A percentile compares a stretch with the other conserved stretches of the same genome.
Evolutionary conservation across 2,888 invertebrate species (phyloP).

Genomic region (Drosophila flavopinicola): DNA sequence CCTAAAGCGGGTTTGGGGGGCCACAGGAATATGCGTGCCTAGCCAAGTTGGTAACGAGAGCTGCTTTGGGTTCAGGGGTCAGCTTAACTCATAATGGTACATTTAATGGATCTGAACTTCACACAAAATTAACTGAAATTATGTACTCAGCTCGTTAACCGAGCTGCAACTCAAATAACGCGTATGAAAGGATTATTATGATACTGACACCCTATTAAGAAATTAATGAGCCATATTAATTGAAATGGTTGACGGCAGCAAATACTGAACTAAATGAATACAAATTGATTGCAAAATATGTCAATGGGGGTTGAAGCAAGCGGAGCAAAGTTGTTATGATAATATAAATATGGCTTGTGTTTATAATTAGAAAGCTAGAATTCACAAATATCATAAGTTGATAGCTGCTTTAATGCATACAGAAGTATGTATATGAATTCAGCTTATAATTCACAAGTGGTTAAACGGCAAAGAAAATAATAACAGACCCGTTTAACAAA

Average conservation of each 20-base stretch:
- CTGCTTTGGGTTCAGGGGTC: background rate
- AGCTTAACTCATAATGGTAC: conserved; percentile 29
- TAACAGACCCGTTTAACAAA: background rate
- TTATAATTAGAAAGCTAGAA: too few relatives aligned
- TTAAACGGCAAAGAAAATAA: background rate
- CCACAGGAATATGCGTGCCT: background rate
- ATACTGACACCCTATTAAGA: conserved; percentile 43
- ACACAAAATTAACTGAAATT: conserved; percentile 63
- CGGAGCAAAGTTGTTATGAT: background rate
- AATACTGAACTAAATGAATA: conserved; percentile 13
- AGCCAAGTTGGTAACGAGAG: conserved; percentile 17
- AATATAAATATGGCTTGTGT: conserved; percentile 1
- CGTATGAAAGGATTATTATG: conserved; percentile 59
- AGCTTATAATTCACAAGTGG: conserved; percentile 1
- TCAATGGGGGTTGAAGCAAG: background rate
- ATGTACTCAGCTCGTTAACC: conserved; percentile 39
- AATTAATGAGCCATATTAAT: conserved; percentile 70
- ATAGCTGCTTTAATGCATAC: too few relatives aligned
- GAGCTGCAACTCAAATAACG: conserved; percentile 28
- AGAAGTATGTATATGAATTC: too few relatives aligned
- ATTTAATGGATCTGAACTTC: conserved; percentile 34
- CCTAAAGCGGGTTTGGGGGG: background rate
- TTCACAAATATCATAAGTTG: too few relatives aligned
- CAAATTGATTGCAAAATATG: conserved; percentile 27
- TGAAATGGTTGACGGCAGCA: conserved; percentile 36